Conservation (phyloP, 2,113 vertebrate genomes). For the Pagrus major region DNA sequence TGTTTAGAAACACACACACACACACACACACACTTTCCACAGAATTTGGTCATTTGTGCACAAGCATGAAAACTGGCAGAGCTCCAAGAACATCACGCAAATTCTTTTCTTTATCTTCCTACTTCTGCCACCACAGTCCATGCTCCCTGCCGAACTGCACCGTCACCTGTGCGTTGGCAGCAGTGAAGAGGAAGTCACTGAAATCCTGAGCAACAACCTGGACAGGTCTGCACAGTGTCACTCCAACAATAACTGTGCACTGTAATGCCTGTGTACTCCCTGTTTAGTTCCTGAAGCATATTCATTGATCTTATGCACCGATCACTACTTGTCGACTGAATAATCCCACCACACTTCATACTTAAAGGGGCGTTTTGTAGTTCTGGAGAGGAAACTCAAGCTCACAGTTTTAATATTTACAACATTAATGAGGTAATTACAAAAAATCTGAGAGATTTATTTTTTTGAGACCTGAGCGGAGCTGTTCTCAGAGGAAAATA, state of each 20-base stretch:
- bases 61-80: neutral
- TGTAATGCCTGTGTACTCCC: neutral
- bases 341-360: constrained; percentile 2
- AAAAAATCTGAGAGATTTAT: no score
- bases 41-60: neutral
- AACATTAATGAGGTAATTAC: no score
- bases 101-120: neutral
- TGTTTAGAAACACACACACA: no score
- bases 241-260: neutral
- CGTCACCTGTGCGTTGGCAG: neutral
- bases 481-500: no score
- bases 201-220: constrained; percentile 9
- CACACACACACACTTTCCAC: neutral
- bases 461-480: no score
- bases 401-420: no score
- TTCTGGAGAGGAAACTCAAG: no score
- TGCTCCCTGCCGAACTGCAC: neutral
- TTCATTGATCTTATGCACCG: neutral
- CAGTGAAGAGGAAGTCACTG: neutral
- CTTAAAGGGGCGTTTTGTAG: no score
- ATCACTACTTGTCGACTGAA: neutral
- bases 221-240: constrained; percentile 1
- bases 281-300: neutral
- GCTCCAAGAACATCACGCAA: neutral
- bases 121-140: neutral